Conservation (phyloP, 2,113 vertebrate genomes). For the Cervus canadensis region DNA sequence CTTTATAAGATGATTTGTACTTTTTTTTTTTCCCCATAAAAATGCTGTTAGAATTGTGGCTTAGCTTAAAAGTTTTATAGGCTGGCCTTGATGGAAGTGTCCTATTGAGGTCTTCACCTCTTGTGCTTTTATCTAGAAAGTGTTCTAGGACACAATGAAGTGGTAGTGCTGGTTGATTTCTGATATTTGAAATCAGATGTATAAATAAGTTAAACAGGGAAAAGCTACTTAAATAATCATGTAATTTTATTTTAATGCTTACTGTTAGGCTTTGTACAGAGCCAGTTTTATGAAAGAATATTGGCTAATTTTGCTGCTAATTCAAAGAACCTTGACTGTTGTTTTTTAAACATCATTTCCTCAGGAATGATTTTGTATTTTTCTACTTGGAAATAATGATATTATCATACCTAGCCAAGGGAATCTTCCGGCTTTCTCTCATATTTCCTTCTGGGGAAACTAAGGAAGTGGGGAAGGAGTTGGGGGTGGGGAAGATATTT, state of each 20-base stretch:
- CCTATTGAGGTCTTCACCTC: not conserved
- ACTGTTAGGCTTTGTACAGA: slow-evolving; percentile 31
- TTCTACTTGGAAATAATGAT: not conserved
- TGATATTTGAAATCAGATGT: slow-evolving; percentile 22
- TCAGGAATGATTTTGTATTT: slow-evolving; percentile 21
- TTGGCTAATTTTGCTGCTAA: slow-evolving; percentile 41
- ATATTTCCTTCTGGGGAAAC: slow-evolving; percentile 16
- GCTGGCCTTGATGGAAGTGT: not conserved
- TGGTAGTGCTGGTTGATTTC: not conserved
- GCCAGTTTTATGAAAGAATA: not conserved
- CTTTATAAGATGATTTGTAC: slow-evolving; percentile 19
- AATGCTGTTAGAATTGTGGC: not conserved
- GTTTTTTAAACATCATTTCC: slow-evolving; percentile 47
- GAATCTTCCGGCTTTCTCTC: not conserved
- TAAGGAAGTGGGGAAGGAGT: not conserved
- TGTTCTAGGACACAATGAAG: slow-evolving; percentile 5
- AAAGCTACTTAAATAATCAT: slow-evolving; percentile 36
- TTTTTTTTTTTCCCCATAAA: not conserved
- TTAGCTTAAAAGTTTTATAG: slow-evolving; percentile 23
- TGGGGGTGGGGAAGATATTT: not conserved
- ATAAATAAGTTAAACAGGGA: not conserved
- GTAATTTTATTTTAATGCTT: slow-evolving; percentile 52
- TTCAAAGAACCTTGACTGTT: slow-evolving; percentile 14
- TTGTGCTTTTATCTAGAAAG: not conserved
- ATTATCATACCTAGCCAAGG: not conserved